A percentile compares a stretch with the other conserved stretches of the same genome.
phyloP scores from a whole-genome alignment of 2,888 invertebrate genomes.

The Formica aserva region DNA sequence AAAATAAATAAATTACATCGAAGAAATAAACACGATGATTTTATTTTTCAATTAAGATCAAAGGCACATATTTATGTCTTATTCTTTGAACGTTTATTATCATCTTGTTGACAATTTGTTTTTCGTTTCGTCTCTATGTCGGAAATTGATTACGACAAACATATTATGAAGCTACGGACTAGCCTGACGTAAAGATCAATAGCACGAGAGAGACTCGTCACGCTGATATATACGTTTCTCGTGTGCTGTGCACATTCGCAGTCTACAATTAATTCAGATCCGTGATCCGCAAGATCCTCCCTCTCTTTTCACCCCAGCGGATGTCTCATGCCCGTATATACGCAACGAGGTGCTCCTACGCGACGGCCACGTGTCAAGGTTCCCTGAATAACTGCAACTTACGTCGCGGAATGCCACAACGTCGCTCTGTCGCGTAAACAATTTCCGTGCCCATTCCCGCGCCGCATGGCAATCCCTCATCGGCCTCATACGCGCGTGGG shows the following conservation, averaged over 20 bases:
- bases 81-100: slow-evolving; percentile 11
- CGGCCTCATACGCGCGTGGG: slow-evolving; percentile 36
- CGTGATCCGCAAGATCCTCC: slow-evolving; percentile 10
- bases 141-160: background rate
- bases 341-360: slow-evolving; percentile 34
- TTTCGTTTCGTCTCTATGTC: slow-evolving; percentile 15
- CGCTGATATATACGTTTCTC: background rate
- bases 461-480: slow-evolving; percentile 37
- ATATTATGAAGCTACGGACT: background rate
- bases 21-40: background rate
- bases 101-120: background rate
- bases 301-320: background rate
- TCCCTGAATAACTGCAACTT: slow-evolving; percentile 68
- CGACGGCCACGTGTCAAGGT: slow-evolving; percentile 68
- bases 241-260: background rate
- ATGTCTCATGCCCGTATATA: slow-evolving; percentile 18
- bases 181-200: background rate
- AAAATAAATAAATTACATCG: background rate
- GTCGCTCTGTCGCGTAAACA: slow-evolving; percentile 67
- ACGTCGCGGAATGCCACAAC: slow-evolving; percentile 56
- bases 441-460: slow-evolving; percentile 67
- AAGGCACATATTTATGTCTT: background rate
- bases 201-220: background rate
- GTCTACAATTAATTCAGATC: slow-evolving; percentile 35
- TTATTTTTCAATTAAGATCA: background rate